These are phyloP conservation scores for Gadopsis bispinosus DNA, from an alignment of 2,797 vertebrate genomes.

Conservation along the genomic window DNA sequence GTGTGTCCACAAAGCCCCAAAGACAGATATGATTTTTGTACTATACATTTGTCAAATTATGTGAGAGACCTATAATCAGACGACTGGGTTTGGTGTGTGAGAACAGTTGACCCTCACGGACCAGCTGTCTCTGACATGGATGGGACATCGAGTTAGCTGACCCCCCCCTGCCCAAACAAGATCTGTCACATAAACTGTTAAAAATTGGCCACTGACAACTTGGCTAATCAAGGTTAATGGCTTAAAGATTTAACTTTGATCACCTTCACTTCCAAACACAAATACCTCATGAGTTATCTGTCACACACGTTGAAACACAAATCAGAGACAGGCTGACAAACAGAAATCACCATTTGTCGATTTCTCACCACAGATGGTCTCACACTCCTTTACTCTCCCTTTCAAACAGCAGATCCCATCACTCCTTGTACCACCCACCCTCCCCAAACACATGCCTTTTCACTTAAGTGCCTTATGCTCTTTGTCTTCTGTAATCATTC, in stretches of 20 bases:
- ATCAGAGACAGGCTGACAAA: conserved; percentile 15
- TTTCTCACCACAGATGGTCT: conserved; percentile 61
- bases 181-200: conserved; percentile 11
- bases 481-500: conserved; percentile 25
- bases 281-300: neutral
- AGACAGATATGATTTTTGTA: neutral
- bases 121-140: conserved; percentile 75
- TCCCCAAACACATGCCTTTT: conserved; percentile 31
- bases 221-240: neutral
- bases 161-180: neutral
- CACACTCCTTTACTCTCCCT: conserved; percentile 50
- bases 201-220: neutral
- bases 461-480: conserved; percentile 28
- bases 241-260: neutral
- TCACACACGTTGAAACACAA: conserved; percentile 15
- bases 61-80: conserved; percentile 7
- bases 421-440: conserved; percentile 27
- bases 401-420: conserved; percentile 69
- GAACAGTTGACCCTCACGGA: conserved; percentile 46
- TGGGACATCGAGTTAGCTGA: neutral
- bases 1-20: conserved; percentile 34
- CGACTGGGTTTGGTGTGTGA: conserved; percentile 23
- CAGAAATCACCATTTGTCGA: conserved; percentile 41
- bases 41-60: neutral
- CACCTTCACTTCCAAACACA: neutral